These are phyloP conservation scores for Clupea harengus DNA, from an alignment of 2,113 vertebrate genomes.

Conservation along the genomic window DNA sequence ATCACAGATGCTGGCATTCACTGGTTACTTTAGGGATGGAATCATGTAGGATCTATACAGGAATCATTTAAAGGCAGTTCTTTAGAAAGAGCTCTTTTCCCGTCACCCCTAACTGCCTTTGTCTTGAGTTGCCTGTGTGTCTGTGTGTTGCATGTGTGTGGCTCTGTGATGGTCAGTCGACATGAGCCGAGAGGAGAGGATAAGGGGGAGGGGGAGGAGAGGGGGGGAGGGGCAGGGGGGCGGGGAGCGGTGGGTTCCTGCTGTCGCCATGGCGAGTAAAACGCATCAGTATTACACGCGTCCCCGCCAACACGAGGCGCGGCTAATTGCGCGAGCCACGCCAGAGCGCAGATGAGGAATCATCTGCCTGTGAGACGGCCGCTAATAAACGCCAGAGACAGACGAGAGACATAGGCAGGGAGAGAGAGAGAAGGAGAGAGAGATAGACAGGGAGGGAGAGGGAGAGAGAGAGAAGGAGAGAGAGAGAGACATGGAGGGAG, in stretches of 20 bases:
- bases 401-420: not conserved
- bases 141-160: not conserved
- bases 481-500: not conserved
- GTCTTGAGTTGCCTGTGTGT: not conserved
- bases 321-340: slow-evolving; percentile 54
- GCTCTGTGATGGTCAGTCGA: not conserved
- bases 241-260: slow-evolving; percentile 31
- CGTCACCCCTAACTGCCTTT: slow-evolving; percentile 3
- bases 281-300: slow-evolving; percentile 50
- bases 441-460: not conserved
- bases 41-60: not conserved
- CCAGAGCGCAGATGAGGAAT: slow-evolving; percentile 62
- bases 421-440: not conserved
- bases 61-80: too few species aligned
- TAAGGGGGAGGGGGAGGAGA: not conserved
- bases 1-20: not conserved
- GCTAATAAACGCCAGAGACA: slow-evolving; percentile 55
- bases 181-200: not conserved
- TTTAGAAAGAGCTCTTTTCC: not conserved
- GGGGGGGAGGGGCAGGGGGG: slow-evolving; percentile 5
- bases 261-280: too few species aligned
- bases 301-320: slow-evolving; percentile 42
- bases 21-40: not conserved
- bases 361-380: slow-evolving; percentile 62
- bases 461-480: not conserved